Conservation (phyloP, 2,888 invertebrate species). For the Seladonia tumulorum region DNA sequence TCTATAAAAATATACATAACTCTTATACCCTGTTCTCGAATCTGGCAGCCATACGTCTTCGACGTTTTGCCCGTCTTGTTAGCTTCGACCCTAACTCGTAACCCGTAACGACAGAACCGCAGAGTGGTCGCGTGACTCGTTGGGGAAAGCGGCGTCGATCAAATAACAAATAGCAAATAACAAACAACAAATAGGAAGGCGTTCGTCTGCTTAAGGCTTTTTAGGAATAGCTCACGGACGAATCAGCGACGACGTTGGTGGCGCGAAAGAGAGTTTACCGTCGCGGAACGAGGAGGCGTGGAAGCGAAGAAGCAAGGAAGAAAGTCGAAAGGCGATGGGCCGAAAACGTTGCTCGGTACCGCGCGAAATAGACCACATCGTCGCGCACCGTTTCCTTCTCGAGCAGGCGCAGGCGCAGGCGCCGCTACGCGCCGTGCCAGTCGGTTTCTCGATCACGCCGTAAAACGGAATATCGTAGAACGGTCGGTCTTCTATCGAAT, state of each 20-base stretch:
- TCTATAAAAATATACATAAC: no score
- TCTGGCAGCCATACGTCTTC: no score
- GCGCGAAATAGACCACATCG: constrained; percentile 68
- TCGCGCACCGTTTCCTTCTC: constrained; percentile 47
- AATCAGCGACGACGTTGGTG: neutral
- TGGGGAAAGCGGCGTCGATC: neutral
- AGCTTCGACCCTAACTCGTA: no score
- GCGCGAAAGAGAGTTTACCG: neutral
- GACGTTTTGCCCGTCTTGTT: no score
- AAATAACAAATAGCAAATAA: neutral
- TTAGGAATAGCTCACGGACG: neutral
- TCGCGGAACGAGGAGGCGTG: neutral
- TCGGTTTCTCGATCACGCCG: neutral
- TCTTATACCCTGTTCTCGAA: no score
- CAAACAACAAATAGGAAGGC: neutral
- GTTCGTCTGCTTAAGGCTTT: neutral
- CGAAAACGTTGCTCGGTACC: constrained; percentile 43
- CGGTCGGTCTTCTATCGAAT: neutral
- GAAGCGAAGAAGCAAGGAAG: neutral
- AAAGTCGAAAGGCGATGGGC: constrained; percentile 17
- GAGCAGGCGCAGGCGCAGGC: constrained; percentile 25
- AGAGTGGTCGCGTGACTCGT: neutral
- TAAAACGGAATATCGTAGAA: neutral
- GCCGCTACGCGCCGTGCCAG: neutral
- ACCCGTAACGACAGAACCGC: no score